These are phyloP conservation scores for Ia io DNA, from an alignment of 2,113 vertebrate genomes.

Conservation along the genomic window DNA sequence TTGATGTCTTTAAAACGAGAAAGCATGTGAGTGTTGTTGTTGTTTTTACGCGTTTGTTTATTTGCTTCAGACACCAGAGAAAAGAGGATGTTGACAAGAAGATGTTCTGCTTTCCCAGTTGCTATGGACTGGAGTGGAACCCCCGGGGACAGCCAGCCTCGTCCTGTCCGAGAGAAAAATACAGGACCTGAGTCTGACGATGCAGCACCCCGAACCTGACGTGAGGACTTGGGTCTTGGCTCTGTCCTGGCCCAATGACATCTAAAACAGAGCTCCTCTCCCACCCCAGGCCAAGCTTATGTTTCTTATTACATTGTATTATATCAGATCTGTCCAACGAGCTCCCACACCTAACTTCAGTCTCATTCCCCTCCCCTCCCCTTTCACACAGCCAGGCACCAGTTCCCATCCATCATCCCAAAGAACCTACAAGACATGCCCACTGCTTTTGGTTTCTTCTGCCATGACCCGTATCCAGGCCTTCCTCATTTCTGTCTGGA, in stretches of 20 bases:
- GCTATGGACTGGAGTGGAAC: not conserved
- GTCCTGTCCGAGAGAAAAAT: not conserved
- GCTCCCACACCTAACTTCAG: not conserved
- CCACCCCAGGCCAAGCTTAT: not conserved
- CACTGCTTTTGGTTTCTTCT: not conserved
- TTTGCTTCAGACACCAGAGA: not conserved
- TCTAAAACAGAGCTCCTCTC: not conserved
- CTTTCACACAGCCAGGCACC: not conserved
- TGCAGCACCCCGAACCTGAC: not conserved
- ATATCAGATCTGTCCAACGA: not conserved
- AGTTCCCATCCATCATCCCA: not conserved
- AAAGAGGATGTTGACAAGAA: not conserved
- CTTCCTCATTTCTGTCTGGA: not conserved
- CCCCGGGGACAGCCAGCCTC: not conserved
- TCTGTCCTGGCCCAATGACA: not conserved
- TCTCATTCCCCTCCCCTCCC: not conserved
- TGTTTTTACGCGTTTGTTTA: not conserved
- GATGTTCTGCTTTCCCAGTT: not conserved
- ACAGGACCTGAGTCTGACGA: not conserved
- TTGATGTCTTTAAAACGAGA: not conserved
- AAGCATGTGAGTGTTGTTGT: not conserved
- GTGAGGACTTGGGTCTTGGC: not conserved
- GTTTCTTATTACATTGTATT: not conserved
- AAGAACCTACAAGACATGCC: not conserved
- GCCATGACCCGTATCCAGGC: not conserved